Percentiles rank a stretch among this genome's conserved stretches.
Evolutionary conservation across 2,797 vertebrate species (phyloP).

Genomic region (Eremophila alpestris): DNA sequence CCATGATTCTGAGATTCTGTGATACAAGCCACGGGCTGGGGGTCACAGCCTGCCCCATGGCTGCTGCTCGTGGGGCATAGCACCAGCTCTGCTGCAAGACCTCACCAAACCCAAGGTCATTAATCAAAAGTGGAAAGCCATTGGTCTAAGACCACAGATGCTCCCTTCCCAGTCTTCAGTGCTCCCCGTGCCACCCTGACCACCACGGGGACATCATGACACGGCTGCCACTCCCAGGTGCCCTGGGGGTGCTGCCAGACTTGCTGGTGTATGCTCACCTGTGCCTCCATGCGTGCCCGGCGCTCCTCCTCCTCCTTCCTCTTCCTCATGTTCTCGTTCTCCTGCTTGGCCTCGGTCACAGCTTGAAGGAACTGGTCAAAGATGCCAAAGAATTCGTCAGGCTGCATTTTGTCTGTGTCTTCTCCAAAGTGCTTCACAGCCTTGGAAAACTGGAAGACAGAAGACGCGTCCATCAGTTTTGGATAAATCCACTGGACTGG

Average conservation of each 20-base stretch:
- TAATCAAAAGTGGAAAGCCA: neutral
- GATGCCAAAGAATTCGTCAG: slow-evolving; percentile 98
- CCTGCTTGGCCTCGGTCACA: slow-evolving; percentile 92
- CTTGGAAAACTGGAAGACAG: slow-evolving; percentile 84
- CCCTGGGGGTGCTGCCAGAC: neutral
- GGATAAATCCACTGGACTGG: neutral
- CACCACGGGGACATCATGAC: neutral
- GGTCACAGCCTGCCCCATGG: neutral
- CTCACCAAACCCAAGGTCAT: neutral
- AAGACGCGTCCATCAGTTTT: neutral
- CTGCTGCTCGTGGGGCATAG: neutral
- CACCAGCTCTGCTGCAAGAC: neutral
- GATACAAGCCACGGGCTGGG: neutral
- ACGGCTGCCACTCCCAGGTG: rapidly evolving
- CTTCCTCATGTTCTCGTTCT: slow-evolving; percentile 94
- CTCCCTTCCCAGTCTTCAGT: neutral
- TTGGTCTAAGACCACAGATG: neutral
- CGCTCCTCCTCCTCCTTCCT: slow-evolving; percentile 97
- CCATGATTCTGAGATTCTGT: neutral
- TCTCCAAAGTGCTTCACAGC: slow-evolving; percentile 96
- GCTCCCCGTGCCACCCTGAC: neutral
- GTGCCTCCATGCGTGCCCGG: slow-evolving; percentile 92
- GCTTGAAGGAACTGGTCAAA: slow-evolving; percentile 98
- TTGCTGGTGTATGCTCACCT: slow-evolving; percentile 72
- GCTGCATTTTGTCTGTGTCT: slow-evolving; percentile 91